These are phyloP conservation scores for Nemopilema nomurai DNA, from an alignment of 30 jellyfish, hydroid and myxozoan species.

Conservation along the genomic window DNA sequence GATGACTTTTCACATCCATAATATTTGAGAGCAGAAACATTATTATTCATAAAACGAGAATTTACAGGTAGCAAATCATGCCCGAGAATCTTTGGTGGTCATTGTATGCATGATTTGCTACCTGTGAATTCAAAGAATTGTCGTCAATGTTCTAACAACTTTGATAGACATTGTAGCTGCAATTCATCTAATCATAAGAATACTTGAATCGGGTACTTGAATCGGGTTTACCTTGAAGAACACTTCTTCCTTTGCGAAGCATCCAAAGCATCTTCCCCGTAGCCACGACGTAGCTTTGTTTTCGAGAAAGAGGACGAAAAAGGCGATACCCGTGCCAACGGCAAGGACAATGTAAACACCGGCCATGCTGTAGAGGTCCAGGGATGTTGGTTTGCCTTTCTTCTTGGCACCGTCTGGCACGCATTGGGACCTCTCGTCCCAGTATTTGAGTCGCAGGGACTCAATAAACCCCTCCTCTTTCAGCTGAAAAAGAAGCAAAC, in stretches of 20 bases:
- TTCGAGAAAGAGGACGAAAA: slow-evolving; percentile 59
- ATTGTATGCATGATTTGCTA: too few species aligned
- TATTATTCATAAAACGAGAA: too few species aligned
- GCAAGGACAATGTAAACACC: slow-evolving; percentile 82
- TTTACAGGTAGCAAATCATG: too few species aligned
- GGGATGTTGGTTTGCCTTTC: slow-evolving; percentile 47
- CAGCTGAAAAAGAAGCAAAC: slow-evolving; percentile 39
- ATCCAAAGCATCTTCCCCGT: slow-evolving; percentile 70
- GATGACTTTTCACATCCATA: too few species aligned
- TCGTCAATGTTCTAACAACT: too few species aligned
- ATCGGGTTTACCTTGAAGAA: slow-evolving; percentile 27
- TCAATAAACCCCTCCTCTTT: slow-evolving; percentile 86
- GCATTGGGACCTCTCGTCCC: slow-evolving; percentile 91
- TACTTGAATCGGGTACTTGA: too few species aligned
- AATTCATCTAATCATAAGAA: too few species aligned
- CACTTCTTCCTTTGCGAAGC: slow-evolving; percentile 56
- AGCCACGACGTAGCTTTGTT: slow-evolving; percentile 62
- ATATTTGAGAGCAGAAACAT: too few species aligned
- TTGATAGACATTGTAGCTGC: too few species aligned
- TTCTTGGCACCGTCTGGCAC: slow-evolving; percentile 49
- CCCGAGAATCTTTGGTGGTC: too few species aligned
- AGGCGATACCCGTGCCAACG: slow-evolving; percentile 77
- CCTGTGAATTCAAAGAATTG: too few species aligned
- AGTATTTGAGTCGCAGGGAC: slow-evolving; percentile 71
- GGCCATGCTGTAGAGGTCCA: slow-evolving; percentile 71